A percentile compares a stretch with the other conserved stretches of the same genome.
phyloP scores from a whole-genome alignment of 2,888 invertebrate species.

The Tetragonula carbonaria region DNA sequence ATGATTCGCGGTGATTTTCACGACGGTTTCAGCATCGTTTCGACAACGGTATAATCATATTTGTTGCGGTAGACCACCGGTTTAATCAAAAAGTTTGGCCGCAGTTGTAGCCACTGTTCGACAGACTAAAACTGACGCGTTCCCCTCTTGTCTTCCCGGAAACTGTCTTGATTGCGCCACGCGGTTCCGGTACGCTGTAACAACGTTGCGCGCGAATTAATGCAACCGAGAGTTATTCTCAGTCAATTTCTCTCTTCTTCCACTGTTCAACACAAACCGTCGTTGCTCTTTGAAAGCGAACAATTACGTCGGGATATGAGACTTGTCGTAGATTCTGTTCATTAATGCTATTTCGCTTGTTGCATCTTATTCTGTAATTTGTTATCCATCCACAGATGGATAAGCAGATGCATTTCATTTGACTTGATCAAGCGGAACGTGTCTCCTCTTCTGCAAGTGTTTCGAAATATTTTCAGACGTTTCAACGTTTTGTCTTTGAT shows the following conservation, averaged over 20 bases:
- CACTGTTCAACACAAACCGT: too few species aligned
- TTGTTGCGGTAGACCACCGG: slow-evolving; percentile 41
- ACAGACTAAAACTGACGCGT: slow-evolving; percentile 36
- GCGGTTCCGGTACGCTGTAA: neutral
- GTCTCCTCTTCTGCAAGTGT: too few species aligned
- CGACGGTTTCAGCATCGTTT: neutral
- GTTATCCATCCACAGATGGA: neutral
- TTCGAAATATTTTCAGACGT: too few species aligned
- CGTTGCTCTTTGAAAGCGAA: neutral
- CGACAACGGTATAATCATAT: slow-evolving; percentile 38
- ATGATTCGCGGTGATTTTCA: slow-evolving; percentile 18
- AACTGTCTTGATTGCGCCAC: slow-evolving; percentile 20
- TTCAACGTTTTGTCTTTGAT: too few species aligned
- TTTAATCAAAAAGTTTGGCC: slow-evolving; percentile 58
- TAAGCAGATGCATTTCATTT: too few species aligned
- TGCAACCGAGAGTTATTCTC: neutral
- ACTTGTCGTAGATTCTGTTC: too few species aligned
- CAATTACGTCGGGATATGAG: too few species aligned
- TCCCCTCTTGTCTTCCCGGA: slow-evolving; percentile 24
- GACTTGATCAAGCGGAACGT: too few species aligned
- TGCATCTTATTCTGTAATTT: too few species aligned
- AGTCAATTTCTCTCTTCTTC: neutral
- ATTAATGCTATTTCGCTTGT: too few species aligned
- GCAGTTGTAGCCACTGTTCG: slow-evolving; percentile 22
- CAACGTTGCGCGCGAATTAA: neutral